Conservation (phyloP, 1,140 invertebrate species). For the Piezodorus guildinii region DNA sequence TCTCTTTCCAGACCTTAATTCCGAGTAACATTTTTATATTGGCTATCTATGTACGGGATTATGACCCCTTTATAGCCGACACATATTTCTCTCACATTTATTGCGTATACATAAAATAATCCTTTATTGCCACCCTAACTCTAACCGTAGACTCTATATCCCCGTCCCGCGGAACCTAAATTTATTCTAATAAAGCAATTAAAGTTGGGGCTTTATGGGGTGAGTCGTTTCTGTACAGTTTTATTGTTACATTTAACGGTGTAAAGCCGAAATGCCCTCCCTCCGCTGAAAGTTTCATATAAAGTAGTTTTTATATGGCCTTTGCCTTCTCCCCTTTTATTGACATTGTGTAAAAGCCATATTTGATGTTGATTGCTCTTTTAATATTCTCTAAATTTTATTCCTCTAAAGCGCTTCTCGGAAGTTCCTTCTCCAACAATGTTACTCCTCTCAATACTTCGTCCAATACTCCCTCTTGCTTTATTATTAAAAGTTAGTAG, state of each 20-base stretch:
- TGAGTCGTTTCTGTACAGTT: constrained; percentile 10
- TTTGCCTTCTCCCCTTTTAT: neutral
- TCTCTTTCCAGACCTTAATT: neutral
- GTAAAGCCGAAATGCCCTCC: constrained; percentile 11
- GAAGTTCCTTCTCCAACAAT: constrained; percentile 1
- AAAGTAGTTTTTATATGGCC: constrained; percentile 13
- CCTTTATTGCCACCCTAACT: constrained; percentile 1
- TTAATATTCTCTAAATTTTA: constrained; percentile 17
- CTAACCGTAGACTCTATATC: neutral
- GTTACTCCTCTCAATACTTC: neutral
- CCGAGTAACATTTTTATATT: constrained; percentile 7
- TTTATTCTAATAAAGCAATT: constrained; percentile 20
- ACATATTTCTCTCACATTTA: constrained; percentile 16
- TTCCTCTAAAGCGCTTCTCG: neutral
- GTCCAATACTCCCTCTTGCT: too few species aligned
- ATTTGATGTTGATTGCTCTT: constrained; percentile 14
- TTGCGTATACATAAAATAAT: constrained; percentile 16
- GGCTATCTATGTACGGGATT: constrained; percentile 5
- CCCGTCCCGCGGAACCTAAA: neutral
- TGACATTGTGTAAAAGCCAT: constrained; percentile 15
- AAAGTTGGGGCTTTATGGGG: constrained; percentile 11
- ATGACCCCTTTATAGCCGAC: constrained; percentile 11
- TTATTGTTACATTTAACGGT: constrained; percentile 17
- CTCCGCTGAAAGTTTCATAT: constrained; percentile 14
- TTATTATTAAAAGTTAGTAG: too few species aligned